These are phyloP conservation scores for Tauraco erythrolophus DNA, from an alignment of 2,113 vertebrate species.

Conservation along the genomic window DNA sequence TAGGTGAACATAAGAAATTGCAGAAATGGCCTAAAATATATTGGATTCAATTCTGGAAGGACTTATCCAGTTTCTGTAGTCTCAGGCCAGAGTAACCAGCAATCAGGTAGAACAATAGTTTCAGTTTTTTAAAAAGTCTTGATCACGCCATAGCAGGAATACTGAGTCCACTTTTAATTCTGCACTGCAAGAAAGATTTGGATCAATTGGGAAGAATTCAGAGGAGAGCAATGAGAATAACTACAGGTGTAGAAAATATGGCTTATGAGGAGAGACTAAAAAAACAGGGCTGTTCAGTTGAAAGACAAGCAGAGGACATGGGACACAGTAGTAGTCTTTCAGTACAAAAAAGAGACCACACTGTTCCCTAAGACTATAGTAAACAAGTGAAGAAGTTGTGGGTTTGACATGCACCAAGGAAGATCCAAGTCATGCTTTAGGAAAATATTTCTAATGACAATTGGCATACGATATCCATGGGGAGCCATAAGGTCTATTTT, in stretches of 20 bases:
- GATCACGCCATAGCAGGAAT: neutral
- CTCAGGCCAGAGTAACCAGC: neutral
- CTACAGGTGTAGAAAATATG: neutral
- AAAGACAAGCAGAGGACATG: neutral
- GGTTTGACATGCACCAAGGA: neutral
- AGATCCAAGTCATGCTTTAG: neutral
- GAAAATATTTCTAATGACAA: neutral
- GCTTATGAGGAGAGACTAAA: neutral
- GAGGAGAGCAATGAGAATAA: neutral
- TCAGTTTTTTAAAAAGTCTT: neutral
- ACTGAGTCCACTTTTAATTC: neutral
- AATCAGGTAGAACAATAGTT: neutral
- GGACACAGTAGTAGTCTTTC: neutral
- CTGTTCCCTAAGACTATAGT: neutral
- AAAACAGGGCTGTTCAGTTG: neutral
- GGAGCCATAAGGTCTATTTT: neutral
- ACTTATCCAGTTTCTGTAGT: neutral
- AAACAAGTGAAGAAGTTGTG: neutral
- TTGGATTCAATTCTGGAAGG: neutral
- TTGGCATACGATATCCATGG: neutral
- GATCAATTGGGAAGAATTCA: neutral
- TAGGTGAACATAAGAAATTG: neutral
- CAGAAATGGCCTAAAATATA: neutral
- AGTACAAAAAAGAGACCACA: neutral
- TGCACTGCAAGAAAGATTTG: neutral